Conservation (phyloP, 2,113 vertebrate species). For the Platanista minor region DNA sequence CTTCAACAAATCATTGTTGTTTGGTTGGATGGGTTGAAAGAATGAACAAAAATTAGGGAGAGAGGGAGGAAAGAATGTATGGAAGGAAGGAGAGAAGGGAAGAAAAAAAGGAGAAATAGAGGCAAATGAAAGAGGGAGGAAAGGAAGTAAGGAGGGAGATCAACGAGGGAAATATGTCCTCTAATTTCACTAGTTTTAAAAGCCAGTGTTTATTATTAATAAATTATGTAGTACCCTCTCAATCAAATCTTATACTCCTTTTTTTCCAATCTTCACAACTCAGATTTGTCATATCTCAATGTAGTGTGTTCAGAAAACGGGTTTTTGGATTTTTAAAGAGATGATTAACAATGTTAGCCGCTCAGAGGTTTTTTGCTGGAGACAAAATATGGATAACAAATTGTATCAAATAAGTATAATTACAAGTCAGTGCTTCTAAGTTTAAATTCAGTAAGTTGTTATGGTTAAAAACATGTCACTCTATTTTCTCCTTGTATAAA, state of each 20-base stretch:
- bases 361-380: not conserved
- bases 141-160: not conserved
- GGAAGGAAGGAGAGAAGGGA: not conserved
- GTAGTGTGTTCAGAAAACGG: not conserved
- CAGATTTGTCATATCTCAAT: not conserved
- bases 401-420: not conserved
- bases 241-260: not conserved
- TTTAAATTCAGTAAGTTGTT: not conserved
- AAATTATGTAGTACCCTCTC: not conserved
- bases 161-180: not conserved
- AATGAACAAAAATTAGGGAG: not conserved
- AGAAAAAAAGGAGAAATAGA: not conserved
- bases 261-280: not conserved
- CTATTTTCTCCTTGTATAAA: not conserved
- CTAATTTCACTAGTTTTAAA: constrained; percentile 19
- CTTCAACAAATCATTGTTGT: not conserved
- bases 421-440: not conserved
- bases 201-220: not conserved
- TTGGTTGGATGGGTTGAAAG: not conserved
- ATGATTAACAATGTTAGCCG: not conserved
- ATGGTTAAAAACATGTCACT: not conserved
- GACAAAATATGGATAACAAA: not conserved
- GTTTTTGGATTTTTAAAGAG: not conserved
- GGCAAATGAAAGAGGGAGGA: not conserved
- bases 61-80: not conserved